Conservation (phyloP, 1,140 invertebrate genomes). For the Planococcus citri region DNA sequence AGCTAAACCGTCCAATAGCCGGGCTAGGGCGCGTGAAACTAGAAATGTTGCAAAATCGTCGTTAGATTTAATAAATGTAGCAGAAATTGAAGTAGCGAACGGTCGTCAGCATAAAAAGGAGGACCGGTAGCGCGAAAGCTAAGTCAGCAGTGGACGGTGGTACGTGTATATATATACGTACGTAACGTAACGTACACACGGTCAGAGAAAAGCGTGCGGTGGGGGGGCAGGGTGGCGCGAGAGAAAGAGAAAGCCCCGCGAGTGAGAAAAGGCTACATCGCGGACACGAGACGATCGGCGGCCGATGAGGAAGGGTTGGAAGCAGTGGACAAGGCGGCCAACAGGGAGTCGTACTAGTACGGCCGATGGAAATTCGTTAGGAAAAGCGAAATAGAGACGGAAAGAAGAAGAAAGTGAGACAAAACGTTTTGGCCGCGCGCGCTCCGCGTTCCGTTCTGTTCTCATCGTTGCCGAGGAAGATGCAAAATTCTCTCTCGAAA, state of each 20-base stretch:
- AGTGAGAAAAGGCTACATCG: no score
- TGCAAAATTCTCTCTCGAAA: constrained; percentile 4
- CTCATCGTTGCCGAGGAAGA: neutral
- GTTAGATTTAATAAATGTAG: constrained; percentile 19
- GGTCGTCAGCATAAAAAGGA: constrained; percentile 14
- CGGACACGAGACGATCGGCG: no score
- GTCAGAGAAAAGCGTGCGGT: neutral
- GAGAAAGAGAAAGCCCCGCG: neutral
- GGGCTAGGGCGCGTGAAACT: constrained; percentile 12
- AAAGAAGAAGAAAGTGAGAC: constrained; percentile 3
- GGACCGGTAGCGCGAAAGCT: constrained; percentile 11
- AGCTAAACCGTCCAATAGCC: neutral
- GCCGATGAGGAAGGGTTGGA: neutral
- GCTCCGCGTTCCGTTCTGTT: no score
- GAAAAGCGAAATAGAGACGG: neutral
- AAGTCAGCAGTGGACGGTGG: constrained; percentile 12
- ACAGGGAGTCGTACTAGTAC: neutral
- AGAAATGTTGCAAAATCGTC: constrained; percentile 17
- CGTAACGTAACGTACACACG: neutral
- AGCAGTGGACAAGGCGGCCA: neutral
- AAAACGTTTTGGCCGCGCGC: neutral
- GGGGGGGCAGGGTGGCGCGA: neutral
- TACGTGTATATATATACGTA: neutral
- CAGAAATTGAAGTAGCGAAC: constrained; percentile 18
- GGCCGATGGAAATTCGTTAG: neutral